A percentile compares a stretch with the other conserved stretches of the same genome.
phyloP scores from a whole-genome alignment of 2,113 vertebrate species.

The Dipodomys merriami region DNA sequence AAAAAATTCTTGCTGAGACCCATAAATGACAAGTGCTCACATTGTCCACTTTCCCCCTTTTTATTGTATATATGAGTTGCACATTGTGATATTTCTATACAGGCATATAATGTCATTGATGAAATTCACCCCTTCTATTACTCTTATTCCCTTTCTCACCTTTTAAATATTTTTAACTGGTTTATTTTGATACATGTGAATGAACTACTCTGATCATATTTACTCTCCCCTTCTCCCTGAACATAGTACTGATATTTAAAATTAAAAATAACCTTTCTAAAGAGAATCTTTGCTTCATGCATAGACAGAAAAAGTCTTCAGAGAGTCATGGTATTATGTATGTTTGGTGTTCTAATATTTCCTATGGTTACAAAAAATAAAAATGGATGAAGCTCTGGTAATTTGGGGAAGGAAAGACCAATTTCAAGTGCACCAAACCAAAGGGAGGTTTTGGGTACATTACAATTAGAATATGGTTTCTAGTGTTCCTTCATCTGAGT shows the following conservation, averaged over 20 bases:
- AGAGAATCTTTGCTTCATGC: background rate
- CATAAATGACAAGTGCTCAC: background rate
- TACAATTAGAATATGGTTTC: background rate
- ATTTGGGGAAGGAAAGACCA: background rate
- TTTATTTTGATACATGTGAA: no score
- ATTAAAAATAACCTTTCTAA: background rate
- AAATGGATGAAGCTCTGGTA: background rate
- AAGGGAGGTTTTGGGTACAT: background rate
- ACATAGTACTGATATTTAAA: background rate
- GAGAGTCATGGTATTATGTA: background rate
- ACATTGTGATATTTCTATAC: no score
- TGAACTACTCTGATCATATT: no score
- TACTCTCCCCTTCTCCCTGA: no score
- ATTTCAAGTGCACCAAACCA: background rate
- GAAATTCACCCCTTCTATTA: no score
- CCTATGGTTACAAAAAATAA: background rate
- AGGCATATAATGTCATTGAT: no score
- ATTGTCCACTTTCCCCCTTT: background rate
- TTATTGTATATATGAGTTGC: no score
- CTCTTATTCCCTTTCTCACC: no score
- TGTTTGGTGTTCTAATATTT: background rate
- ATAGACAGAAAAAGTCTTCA: background rate
- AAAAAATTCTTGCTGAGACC: slow-evolving; percentile 77
- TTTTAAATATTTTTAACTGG: no score
- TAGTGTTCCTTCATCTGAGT: background rate